Evolutionary conservation across 1,140 invertebrate genomes (phyloP), one percentile per base, ranked within the genome.

Genomic region (Aphelenchoides fujianensis): DNA sequence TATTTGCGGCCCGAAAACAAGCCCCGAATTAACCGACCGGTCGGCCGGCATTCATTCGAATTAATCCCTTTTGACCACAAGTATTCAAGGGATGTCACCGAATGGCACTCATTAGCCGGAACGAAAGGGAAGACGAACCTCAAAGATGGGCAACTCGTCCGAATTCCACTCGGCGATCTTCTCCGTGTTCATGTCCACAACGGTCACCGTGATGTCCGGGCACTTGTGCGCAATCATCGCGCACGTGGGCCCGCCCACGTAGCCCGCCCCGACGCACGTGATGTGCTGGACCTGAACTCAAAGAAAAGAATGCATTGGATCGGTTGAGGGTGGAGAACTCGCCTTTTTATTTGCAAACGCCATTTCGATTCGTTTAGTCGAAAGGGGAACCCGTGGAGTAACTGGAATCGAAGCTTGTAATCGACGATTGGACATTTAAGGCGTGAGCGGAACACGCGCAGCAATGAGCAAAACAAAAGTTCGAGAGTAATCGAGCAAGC

Each of bases 161-260:
- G 95, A 97, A 85, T 98, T 98, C 96, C 96, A 99, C 85, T 96
- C 92, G n/a, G 89, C 89, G 76, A 98, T 98, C 77, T 95, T 88
- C 54, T 92, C 90, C 59, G 88, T 88, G 84, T 91, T 96, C 81
- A 92, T 92, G 86, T 98, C 96, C 35, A 95, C 94, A 0, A 98
- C 94, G 3, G 93, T 96, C 0, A 99, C 94, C 78, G 88, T 88
- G 70, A 98, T 93, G 80, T 96, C 89, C 0, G 95, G 94, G 86
- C 96, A 99, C 86, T 97, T 97, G 23, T 91, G 86, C 0, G 96
- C 95, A 70, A 99, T 97, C 7, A 99, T 92, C 85, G 92, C 93
- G 85, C 95, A 98, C 0, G 96, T 97, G 1, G 97, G 97, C 0
- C 96, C 97, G 2, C 97, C 97, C 57, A 99, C 97, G 87, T 99